A percentile compares a stretch with the other conserved stretches of the same genome.
phyloP scores from a whole-genome alignment of 2,797 vertebrate genomes.

The Rhyacichthys aspro region DNA sequence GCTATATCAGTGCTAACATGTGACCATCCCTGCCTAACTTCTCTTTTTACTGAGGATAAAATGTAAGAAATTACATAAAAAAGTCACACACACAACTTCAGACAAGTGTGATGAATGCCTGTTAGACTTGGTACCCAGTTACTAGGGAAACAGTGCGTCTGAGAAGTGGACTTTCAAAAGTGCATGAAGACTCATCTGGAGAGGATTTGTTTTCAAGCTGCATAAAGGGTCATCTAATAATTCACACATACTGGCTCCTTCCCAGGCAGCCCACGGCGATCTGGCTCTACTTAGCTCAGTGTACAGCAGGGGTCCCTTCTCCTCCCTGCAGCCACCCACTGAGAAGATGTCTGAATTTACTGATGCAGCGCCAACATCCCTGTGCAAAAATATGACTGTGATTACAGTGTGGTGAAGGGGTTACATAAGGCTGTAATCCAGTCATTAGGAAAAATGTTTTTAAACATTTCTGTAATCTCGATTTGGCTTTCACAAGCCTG shows the following conservation, averaged over 20 bases:
- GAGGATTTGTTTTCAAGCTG: conserved; percentile 40
- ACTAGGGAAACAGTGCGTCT: conserved; percentile 29
- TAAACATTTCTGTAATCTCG: conserved; percentile 58
- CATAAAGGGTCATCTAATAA: conserved; percentile 43
- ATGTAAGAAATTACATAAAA: neutral
- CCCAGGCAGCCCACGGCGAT: conserved; percentile 33
- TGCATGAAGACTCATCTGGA: conserved; percentile 49
- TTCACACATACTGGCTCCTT: conserved; percentile 36
- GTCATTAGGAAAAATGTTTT: conserved; percentile 61
- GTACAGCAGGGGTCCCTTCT: conserved; percentile 29
- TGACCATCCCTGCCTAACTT: too few species aligned
- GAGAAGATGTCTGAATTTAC: conserved; percentile 39
- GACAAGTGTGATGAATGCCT: neutral
- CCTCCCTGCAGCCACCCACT: conserved; percentile 24
- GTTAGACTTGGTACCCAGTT: conserved; percentile 23
- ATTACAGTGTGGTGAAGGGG: conserved; percentile 29
- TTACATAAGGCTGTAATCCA: conserved; percentile 60
- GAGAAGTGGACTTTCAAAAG: conserved; percentile 28
- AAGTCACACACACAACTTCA: conserved; percentile 20
- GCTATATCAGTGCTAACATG: neutral
- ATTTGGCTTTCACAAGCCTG: conserved; percentile 24
- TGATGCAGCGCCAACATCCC: conserved; percentile 36
- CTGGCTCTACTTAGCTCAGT: conserved; percentile 38
- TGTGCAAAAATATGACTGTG: conserved; percentile 46
- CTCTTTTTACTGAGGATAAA: neutral